phyloP scores from a whole-genome alignment of 2,113 vertebrate species.

The Pteropus alecto region DNA sequence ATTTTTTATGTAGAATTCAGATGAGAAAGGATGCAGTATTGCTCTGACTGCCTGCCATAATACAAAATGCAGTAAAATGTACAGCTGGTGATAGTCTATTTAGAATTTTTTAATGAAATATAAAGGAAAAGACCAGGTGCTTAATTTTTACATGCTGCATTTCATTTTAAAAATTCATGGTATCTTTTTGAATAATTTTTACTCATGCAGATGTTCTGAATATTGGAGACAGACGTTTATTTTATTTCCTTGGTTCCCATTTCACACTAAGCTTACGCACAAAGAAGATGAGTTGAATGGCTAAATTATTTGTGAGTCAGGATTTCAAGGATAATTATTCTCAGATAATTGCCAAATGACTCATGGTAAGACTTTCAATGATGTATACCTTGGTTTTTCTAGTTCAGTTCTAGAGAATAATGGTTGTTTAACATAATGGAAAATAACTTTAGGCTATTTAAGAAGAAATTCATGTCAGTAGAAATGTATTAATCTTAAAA shows the following conservation, averaged over 20 bases:
- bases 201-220: constrained; percentile 77
- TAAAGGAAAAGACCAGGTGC: constrained; percentile 76
- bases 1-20: constrained; percentile 66
- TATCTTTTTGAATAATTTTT: constrained; percentile 79
- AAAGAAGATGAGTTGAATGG: constrained; percentile 60
- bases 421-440: constrained; percentile 42
- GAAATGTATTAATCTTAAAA: constrained; percentile 40
- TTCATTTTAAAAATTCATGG: constrained; percentile 79
- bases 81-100: constrained; percentile 74
- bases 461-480: constrained; percentile 46
- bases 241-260: constrained; percentile 65
- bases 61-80: constrained; percentile 72
- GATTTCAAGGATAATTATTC: constrained; percentile 63
- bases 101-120: constrained; percentile 77
- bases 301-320: constrained; percentile 67
- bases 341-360: constrained; percentile 70
- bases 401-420: constrained; percentile 30
- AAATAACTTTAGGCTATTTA: constrained; percentile 48
- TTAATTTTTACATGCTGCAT: constrained; percentile 76
- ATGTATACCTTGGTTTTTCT: constrained; percentile 48
- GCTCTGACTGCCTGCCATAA: constrained; percentile 67
- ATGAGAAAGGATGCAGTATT: constrained; percentile 54
- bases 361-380: constrained; percentile 55
- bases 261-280: constrained; percentile 55
- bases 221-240: constrained; percentile 67